These are phyloP conservation scores for Mirza zaza DNA, from an alignment of 2,113 vertebrate genomes.

Conservation along the genomic window DNA sequence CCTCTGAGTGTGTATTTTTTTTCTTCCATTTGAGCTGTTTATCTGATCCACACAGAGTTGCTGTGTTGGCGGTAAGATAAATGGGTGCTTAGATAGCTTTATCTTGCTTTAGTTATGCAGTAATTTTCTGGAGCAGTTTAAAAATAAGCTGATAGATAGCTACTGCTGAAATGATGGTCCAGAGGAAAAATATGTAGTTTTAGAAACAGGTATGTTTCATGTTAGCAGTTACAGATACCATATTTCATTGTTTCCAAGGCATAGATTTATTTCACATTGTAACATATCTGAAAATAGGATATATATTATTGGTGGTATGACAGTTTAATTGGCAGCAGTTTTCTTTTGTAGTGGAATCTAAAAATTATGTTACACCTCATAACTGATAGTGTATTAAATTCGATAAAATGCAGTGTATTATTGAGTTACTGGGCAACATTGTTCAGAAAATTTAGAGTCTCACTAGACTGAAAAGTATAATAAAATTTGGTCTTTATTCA, in stretches of 20 bases:
- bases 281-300: background rate
- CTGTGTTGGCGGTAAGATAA: background rate
- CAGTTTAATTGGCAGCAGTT: background rate
- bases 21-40: background rate
- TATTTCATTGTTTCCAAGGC: conserved; percentile 10
- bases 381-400: background rate
- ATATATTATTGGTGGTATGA: background rate
- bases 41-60: background rate
- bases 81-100: background rate
- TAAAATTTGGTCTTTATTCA: conserved; percentile 34
- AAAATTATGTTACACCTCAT: background rate
- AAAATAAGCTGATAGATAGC: background rate
- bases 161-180: background rate
- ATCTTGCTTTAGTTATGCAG: background rate
- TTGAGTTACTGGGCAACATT: background rate
- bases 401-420: background rate
- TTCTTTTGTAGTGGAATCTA: conserved; percentile 7
- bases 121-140: background rate
- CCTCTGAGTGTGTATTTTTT: background rate
- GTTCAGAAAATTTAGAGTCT: background rate
- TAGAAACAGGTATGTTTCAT: background rate
- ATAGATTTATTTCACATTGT: background rate
- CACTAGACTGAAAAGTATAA: background rate
- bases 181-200: background rate
- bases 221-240: background rate